Percentiles rank a stretch among this genome's conserved stretches.
These are phyloP conservation scores for Zelostemma sp. DNA, from an alignment of 1,140 invertebrate species.

Conservation along the genomic window DNA sequence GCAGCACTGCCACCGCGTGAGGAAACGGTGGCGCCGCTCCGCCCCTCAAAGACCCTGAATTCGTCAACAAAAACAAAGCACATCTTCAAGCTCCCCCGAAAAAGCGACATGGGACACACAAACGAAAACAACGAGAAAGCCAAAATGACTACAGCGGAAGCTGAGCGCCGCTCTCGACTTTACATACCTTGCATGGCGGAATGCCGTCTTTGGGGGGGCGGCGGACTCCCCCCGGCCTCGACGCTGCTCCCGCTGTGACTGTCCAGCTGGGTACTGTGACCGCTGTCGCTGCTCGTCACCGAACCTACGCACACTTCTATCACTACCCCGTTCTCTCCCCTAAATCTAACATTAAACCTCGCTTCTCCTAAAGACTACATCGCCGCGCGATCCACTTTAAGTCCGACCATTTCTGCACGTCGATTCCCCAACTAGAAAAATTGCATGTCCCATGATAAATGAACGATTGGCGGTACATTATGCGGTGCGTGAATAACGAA, in stretches of 20 bases:
- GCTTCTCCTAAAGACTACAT: too few species aligned
- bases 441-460: conserved; percentile 46
- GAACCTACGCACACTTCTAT: conserved; percentile 76
- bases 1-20: conserved; percentile 77
- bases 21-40: conserved; percentile 71
- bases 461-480: conserved; percentile 45
- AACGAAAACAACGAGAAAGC: conserved; percentile 31
- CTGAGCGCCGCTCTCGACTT: conserved; percentile 25
- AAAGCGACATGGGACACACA: conserved; percentile 48
- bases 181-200: conserved; percentile 72
- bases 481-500: conserved; percentile 59
- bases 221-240: conserved; percentile 70
- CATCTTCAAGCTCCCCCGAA: too few species aligned
- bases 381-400: conserved; percentile 9
- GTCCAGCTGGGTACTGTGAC: conserved; percentile 84
- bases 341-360: conserved; percentile 12
- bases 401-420: conserved; percentile 47
- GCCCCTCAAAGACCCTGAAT: conserved; percentile 58
- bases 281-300: conserved; percentile 87
- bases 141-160: conserved; percentile 42
- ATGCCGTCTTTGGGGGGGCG: conserved; percentile 69
- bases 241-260: conserved; percentile 77
- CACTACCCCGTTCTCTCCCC: conserved; percentile 57
- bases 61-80: too few species aligned
- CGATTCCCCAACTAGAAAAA: conserved; percentile 25